Evolutionary conservation across 2,888 invertebrate genomes (phyloP), one percentile per base, ranked within the genome.

Genomic region (Biston betularia): DNA sequence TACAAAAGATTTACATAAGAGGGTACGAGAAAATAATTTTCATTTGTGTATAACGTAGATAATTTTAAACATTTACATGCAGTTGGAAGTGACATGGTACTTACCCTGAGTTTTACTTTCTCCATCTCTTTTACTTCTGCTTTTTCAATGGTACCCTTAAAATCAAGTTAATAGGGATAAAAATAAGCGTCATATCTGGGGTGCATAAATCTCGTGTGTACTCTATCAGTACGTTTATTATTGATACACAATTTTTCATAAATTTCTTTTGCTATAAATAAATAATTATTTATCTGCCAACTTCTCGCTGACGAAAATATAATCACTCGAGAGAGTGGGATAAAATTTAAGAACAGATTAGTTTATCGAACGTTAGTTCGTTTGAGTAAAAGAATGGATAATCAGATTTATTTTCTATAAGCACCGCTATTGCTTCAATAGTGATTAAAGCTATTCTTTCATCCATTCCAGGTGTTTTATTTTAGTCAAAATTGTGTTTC

Each of bases 51-150:
- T 33, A 49, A 56, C 64, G 42, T 54, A 33, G 63, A 63, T 50
- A 63, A 73, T 52, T 58, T 67, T 56, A 61, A 66, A 65, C 68
- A 58, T 62, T 57, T 56, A 69, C 80, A 75, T 79, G 79, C 86
- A 79, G 72, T 72, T 71, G 69, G 14, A 49, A 72, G 12, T 46
- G 66, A 53, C 35, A 60, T 66, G 12, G 40, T 77, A 83, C 92
- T 92, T 89, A 93, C 93, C 92, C 93, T 93, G 2, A 93, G 80
- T 82, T 93, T 93, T 56, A 93, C 79, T 83, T 90, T 80, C 52
- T 84, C 89, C 70, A 93, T 63, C 81, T 89, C 83, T 63, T 77
- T 80, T 65, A 77, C 77, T 83, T 90, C 88, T 61, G 88, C 85
- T 79, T 89, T 85, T 78, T 91, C 89, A 76, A 92, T 80, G 76